phyloP scores from a whole-genome alignment of 2,888 invertebrate genomes.

The Arctia plantaginis region DNA sequence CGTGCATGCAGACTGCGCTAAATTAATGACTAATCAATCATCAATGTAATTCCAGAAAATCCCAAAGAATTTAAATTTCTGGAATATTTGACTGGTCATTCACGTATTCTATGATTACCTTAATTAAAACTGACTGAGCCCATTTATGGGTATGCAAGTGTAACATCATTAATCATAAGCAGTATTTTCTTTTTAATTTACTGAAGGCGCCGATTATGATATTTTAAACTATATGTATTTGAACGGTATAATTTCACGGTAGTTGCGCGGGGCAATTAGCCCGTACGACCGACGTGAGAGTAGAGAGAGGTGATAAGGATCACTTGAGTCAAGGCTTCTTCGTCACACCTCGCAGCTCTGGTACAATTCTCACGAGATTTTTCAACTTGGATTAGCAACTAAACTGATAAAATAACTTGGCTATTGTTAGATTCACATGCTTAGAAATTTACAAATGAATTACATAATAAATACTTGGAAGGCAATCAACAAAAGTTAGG shows the following conservation, averaged over 20 bases:
- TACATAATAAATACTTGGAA: background rate
- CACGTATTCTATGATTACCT: background rate
- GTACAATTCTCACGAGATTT: constrained; percentile 53
- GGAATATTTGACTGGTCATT: background rate
- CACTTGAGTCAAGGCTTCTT: constrained; percentile 52
- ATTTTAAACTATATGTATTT: constrained; percentile 72
- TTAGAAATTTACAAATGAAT: constrained; percentile 4
- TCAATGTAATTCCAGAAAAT: background rate
- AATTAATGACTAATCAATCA: background rate
- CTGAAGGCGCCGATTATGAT: constrained; percentile 59
- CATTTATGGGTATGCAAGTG: background rate
- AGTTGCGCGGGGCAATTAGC: constrained; percentile 77
- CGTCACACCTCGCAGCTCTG: constrained; percentile 59
- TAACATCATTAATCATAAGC: background rate
- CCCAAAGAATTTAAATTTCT: background rate
- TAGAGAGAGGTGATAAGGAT: constrained; percentile 64
- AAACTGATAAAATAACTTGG: constrained; percentile 41
- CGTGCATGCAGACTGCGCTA: background rate
- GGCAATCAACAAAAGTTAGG: background rate
- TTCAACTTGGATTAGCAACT: constrained; percentile 51
- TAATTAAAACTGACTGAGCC: background rate
- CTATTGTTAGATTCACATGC: constrained; percentile 44
- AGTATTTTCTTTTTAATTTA: constrained; percentile 51
- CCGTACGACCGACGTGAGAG: constrained; percentile 71
- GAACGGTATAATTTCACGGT: constrained; percentile 80